Evolutionary conservation across 1,140 invertebrate genomes (phyloP), one percentile per base, ranked within the genome.

Genomic region (Aplysia californica): DNA sequence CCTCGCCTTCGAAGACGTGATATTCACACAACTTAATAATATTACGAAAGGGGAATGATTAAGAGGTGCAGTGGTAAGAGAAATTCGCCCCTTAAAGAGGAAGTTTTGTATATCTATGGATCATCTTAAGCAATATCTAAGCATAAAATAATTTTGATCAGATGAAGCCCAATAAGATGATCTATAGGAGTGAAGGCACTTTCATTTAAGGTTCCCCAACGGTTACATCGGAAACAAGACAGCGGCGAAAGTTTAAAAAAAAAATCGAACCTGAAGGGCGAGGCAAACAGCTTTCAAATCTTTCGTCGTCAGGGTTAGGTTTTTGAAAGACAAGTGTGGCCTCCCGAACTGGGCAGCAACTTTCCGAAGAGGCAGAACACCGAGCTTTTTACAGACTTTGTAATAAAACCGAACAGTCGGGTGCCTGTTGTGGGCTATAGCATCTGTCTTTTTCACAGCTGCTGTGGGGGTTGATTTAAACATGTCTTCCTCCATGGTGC

Each of bases 271-370:
- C 67, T 75, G 38, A 10, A 82, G 71, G 35, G 78, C 79, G 44
- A 69, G 76, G 70, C 80, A 82, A 26, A 68, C 41, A 31, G 82
- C 79, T 36, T 71, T 50, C 23, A 82, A 70, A 56, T 80, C 78
- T n/a, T 56, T 41, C 1, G 61, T 3, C 3, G 81, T 72, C 33
- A 84, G 44, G 35, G 71, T 77, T 31, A 82, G 74, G 44, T 80
- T 75, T 29, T 68, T 71, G 39, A 83, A 75, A 6, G 77, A 74
- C 21, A 80, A 65, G 31, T 76, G 65, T 29, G 64, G 33, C 20
- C 73, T 41, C 26, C 78, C 77, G 67, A 82, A 79, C 58, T 81
- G 78, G 10, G 59, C 33, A 5, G 77, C 35, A 6, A 82, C 77
- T 10, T 55, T 69, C 1, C 79, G 10, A n/a, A 50, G 44, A 10